These are phyloP conservation scores for Griposia aprilina DNA, from an alignment of 2,888 invertebrate genomes.

Conservation along the genomic window DNA sequence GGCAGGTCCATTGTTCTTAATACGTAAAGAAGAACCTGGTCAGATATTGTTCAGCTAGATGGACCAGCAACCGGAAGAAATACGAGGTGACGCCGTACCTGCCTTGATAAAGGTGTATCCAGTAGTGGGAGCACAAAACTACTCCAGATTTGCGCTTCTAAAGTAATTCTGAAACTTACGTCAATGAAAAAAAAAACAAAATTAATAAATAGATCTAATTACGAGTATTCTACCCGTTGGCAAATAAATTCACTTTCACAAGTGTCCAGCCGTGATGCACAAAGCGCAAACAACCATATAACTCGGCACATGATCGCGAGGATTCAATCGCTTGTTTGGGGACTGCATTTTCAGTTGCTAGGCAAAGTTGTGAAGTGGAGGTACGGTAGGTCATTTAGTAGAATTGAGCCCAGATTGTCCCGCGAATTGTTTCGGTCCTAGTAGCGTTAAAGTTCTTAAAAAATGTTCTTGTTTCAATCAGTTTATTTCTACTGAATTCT, in stretches of 20 bases:
- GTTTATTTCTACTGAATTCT: not conserved
- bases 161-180: too few relatives aligned
- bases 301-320: not conserved
- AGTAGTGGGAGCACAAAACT: not conserved
- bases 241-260: not conserved
- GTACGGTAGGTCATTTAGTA: conserved; percentile 51
- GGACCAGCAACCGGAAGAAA: not conserved
- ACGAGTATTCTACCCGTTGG: not conserved
- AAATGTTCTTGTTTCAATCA: conserved; percentile 21
- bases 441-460: not conserved
- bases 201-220: not conserved
- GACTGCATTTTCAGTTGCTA: conserved; percentile 47
- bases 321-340: conserved; percentile 43
- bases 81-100: too few relatives aligned
- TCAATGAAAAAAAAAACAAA: not conserved
- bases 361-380: conserved; percentile 55
- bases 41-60: not conserved
- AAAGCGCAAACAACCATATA: conserved; percentile 2
- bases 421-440: conserved; percentile 32
- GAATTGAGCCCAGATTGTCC: conserved; percentile 51
- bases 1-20: not conserved
- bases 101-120: too few relatives aligned
- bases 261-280: not conserved
- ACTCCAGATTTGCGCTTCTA: not conserved
- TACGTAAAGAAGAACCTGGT: not conserved